phyloP scores from a whole-genome alignment of 2,113 vertebrate genomes.

The Leptosomus discolor region DNA sequence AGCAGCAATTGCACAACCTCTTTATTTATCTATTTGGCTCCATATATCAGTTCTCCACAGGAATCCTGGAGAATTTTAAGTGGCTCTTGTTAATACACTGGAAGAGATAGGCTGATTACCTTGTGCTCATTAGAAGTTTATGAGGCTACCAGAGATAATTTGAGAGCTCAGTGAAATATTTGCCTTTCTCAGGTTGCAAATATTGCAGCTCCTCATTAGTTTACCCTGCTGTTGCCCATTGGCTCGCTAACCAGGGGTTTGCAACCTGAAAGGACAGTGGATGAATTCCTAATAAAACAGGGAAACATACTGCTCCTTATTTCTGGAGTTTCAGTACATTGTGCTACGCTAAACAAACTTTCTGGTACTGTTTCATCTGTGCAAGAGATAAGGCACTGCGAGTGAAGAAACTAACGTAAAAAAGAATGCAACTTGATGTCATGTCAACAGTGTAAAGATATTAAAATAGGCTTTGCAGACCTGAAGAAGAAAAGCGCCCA shows the following conservation, averaged over 20 bases:
- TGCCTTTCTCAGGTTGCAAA: constrained; percentile 35
- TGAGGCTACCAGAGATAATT: constrained; percentile 43
- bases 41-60: background rate
- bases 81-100: constrained; percentile 12
- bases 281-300: background rate
- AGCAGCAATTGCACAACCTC: background rate
- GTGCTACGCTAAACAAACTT: background rate
- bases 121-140: constrained; percentile 17
- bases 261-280: background rate
- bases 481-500: background rate
- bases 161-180: constrained; percentile 42
- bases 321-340: background rate
- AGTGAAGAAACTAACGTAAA: background rate
- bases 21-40: constrained; percentile 33
- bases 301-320: background rate
- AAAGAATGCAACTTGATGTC: background rate
- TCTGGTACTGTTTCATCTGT: background rate
- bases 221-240: background rate
- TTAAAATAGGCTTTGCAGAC: background rate
- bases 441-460: background rate
- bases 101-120: constrained; percentile 31
- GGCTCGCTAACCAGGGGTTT: background rate
- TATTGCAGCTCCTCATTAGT: constrained; percentile 3
- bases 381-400: background rate
- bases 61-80: constrained; percentile 47